phyloP scores from a whole-genome alignment of 2,888 invertebrate genomes.

The Clitarchus hookeri region DNA sequence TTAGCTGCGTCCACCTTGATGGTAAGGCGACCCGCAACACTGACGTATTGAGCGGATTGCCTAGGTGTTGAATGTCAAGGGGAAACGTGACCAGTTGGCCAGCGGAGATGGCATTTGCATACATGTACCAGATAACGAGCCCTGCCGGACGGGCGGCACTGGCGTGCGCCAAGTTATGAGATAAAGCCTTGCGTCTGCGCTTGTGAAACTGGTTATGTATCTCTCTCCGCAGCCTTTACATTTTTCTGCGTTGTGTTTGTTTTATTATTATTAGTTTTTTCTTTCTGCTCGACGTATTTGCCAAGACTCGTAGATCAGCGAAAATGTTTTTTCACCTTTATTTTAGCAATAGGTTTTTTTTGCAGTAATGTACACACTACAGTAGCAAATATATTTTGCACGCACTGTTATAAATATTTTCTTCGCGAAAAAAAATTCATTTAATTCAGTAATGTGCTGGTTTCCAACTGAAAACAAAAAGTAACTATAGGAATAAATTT shows the following conservation, averaged over 20 bases:
- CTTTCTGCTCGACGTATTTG: not conserved
- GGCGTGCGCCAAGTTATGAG: not conserved
- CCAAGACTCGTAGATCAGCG: not conserved
- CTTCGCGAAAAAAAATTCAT: too few species aligned
- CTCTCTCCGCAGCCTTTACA: not conserved
- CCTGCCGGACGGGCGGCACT: not conserved
- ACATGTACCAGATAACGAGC: not conserved
- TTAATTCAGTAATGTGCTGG: too few species aligned
- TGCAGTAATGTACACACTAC: too few species aligned
- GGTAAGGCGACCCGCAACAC: not conserved
- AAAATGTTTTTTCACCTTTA: too few species aligned
- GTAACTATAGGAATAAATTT: too few species aligned
- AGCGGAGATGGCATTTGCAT: not conserved
- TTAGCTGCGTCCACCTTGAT: not conserved
- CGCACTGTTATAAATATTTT: too few species aligned
- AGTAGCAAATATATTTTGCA: too few species aligned
- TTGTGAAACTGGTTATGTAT: not conserved
- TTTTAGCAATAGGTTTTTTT: too few species aligned
- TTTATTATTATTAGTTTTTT: not conserved
- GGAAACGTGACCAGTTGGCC: not conserved
- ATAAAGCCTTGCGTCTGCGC: not conserved
- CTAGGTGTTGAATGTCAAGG: not conserved
- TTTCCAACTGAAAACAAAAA: too few species aligned
- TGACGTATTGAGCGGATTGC: not conserved
- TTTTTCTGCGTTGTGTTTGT: not conserved